Conservation (phyloP, 2,888 invertebrate genomes). For the Zhengitettix transpicula region DNA sequence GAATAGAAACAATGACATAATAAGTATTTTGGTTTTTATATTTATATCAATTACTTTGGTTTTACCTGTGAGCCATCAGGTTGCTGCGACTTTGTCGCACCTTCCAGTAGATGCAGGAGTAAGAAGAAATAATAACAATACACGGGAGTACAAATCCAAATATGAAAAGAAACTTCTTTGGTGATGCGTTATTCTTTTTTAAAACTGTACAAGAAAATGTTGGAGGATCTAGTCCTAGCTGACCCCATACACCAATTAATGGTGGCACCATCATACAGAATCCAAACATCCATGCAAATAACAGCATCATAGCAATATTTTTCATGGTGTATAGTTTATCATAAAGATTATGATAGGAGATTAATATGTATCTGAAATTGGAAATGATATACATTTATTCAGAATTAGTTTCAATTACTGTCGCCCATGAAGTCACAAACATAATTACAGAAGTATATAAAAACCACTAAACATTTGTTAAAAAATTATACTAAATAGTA, state of each 20-base stretch:
- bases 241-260: slow-evolving; percentile 67
- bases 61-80: slow-evolving; percentile 53
- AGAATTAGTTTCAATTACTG: not conserved
- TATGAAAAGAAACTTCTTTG: slow-evolving; percentile 69
- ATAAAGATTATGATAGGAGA: slow-evolving; percentile 67
- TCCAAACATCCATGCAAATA: slow-evolving; percentile 63
- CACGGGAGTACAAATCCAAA: slow-evolving; percentile 74
- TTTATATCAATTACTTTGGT: too few species aligned
- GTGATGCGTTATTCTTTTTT: slow-evolving; percentile 56
- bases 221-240: slow-evolving; percentile 56
- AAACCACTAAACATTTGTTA: too few species aligned
- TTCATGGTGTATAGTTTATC: slow-evolving; percentile 55
- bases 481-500: not conserved
- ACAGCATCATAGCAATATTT: slow-evolving; percentile 60
- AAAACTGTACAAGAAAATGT: slow-evolving; percentile 85
- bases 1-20: too few species aligned
- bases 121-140: slow-evolving; percentile 66
- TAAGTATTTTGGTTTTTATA: too few species aligned
- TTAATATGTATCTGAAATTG: slow-evolving; percentile 59
- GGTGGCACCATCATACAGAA: slow-evolving; percentile 63
- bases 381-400: not conserved
- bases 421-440: not conserved
- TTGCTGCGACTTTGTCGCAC: slow-evolving; percentile 57
- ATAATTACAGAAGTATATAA: not conserved
- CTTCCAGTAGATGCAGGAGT: slow-evolving; percentile 70